Base-by-base conservation (phyloP, 2,888 invertebrate species). In the Anarsia innoxiella region DNA sequence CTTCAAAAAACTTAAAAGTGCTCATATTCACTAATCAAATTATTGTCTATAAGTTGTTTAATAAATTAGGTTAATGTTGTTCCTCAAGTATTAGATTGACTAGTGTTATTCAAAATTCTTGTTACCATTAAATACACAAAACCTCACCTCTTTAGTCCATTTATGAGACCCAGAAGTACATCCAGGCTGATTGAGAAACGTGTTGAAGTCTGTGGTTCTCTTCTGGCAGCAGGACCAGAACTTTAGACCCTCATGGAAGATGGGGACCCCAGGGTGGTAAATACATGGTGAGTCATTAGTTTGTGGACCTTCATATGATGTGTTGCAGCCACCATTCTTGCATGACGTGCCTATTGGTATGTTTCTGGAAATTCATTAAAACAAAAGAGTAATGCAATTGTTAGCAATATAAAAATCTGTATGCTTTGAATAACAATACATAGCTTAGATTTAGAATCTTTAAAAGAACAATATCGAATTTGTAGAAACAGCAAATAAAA, bases 201-300 rank as follows among this genome's bases (percentile, higher is more conserved):
- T 89, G 39, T 93, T 89, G 66, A 99, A 99, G 67, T 99, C 99
- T 1, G 95, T 91, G 0, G 99, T 99, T 60, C 92, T 90, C 59
- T 92, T 93, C 54, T 93, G 90, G 64, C 99, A 99, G 66, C 99
- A 99, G 0, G 96, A 93, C 98, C 98, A 99, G 73, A 90, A 99
- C 69, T 99, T 99, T 66, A 97, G 83, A 0, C 97, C 98, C 83
- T 99, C 98, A 57, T 99, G 98, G 70, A 99, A 99, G 33, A 99
- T 88, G 0, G 98, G 96, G 25, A 87, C 88, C 1, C 98, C 98
- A 0, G 95, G 91, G 79, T 99, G 98, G 74, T 93, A 86, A 31
- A 86, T 82, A 65, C 98, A 98, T 33, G 84, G 67, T 11, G 84
- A 82, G 2, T 82, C 63, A 53, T 93, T 87, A 9, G 88, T 87